phyloP scores from a whole-genome alignment of 92 coral and sea anemone species.

The Phenganax stokvisi region DNA sequence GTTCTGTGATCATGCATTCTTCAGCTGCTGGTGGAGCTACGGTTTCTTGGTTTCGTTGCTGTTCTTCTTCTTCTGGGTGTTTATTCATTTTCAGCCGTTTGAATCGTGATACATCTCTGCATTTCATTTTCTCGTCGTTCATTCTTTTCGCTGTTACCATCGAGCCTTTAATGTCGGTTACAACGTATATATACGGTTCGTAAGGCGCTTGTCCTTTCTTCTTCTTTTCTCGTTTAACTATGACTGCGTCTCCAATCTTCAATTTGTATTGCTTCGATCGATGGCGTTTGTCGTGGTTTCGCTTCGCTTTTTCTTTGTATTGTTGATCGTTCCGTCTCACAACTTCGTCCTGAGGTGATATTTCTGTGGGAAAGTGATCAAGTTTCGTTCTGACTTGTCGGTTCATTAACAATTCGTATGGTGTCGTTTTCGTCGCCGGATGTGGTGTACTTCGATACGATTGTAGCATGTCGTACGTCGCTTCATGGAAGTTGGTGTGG shows the following conservation, averaged over 20 bases:
- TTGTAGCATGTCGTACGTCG: conserved; percentile 55
- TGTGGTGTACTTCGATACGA: conserved; percentile 44
- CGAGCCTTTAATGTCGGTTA: background rate
- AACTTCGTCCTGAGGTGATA: conserved; percentile 27
- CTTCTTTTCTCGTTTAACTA: conserved; percentile 49
- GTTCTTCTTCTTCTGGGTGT: background rate
- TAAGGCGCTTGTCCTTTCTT: background rate
- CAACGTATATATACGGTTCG: conserved; percentile 5
- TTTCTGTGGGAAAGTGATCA: conserved; percentile 56
- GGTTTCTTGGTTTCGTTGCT: background rate
- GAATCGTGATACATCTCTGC: conserved; percentile 9
- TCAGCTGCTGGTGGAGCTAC: background rate
- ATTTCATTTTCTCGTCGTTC: background rate
- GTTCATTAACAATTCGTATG: conserved; percentile 47
- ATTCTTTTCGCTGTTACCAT: too few relatives aligned
- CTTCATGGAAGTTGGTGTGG: conserved; percentile 46
- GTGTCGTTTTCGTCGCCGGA: conserved; percentile 28
- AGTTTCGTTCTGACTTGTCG: conserved; percentile 41
- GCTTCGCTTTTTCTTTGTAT: conserved; percentile 36
- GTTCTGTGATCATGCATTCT: background rate
- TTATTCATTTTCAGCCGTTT: background rate
- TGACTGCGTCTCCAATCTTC: conserved; percentile 52
- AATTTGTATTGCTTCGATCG: conserved; percentile 43
- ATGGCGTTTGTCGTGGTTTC: conserved; percentile 50
- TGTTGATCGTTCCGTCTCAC: conserved; percentile 44